These are phyloP conservation scores for Alviniconcha strummeri DNA, from an alignment of 2,888 invertebrate species.

Conservation along the genomic window DNA sequence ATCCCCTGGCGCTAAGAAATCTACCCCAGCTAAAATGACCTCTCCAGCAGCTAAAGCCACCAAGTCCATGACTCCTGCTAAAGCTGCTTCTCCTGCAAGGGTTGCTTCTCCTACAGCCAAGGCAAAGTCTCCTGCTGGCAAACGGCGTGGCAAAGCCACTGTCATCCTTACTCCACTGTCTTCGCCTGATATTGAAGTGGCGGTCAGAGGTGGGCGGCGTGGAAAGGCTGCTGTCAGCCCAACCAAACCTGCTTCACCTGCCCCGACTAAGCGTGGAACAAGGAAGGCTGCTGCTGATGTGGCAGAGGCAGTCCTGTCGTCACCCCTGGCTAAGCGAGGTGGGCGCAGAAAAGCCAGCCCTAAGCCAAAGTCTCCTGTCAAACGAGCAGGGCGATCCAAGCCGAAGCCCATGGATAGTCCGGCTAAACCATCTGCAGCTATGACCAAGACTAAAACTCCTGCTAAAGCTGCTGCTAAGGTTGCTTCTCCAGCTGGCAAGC, in stretches of 20 bases:
- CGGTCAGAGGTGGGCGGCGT: too few relatives aligned
- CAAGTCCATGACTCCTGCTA: slow-evolving; percentile 22
- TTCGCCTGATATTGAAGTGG: too few relatives aligned
- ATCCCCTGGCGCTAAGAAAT: not conserved
- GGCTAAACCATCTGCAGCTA: slow-evolving; percentile 26
- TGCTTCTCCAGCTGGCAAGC: too few relatives aligned
- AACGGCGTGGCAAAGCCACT: too few relatives aligned
- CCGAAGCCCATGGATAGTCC: slow-evolving; percentile 33
- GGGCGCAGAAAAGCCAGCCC: too few relatives aligned
- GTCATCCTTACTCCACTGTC: too few relatives aligned
- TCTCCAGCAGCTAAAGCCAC: slow-evolving; percentile 32
- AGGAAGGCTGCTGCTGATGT: not conserved
- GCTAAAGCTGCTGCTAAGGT: slow-evolving; percentile 1
- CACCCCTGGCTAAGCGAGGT: too few relatives aligned
- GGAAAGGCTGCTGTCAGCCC: too few relatives aligned
- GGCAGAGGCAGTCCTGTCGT: too few relatives aligned
- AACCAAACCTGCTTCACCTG: not conserved
- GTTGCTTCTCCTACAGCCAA: not conserved
- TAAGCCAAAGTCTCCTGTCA: slow-evolving; percentile 5
- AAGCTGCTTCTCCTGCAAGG: slow-evolving; percentile 27
- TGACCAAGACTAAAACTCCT: slow-evolving; percentile 2
- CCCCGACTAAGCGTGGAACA: slow-evolving; percentile 2
- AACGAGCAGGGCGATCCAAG: slow-evolving; percentile 16
- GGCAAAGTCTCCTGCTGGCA: too few relatives aligned
- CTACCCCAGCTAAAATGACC: slow-evolving; percentile 19